Evolutionary conservation across 2,888 invertebrate species (phyloP), one percentile per base, ranked within the genome.

Genomic region (Salpingus planirostris): DNA sequence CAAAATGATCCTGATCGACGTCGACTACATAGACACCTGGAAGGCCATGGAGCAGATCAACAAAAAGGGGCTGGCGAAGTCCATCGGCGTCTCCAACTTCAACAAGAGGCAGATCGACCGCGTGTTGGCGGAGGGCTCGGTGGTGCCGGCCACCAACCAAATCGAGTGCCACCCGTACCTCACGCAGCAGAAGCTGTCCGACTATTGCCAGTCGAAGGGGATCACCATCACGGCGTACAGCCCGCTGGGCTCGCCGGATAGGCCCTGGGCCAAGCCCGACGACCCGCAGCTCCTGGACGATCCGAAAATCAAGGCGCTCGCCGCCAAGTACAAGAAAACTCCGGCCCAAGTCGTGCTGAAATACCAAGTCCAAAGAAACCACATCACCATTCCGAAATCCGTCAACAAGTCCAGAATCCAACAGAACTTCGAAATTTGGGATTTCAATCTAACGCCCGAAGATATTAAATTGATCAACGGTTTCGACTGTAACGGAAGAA

Each of bases 131-230:
- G 14, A 0, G 77, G 76, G 55, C 64, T 76, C 6, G 50, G 72
- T 69, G 1, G 73, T 80, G 7, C 74, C 65, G 0, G 68, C 69
- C 45, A 79, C 74, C 14, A 58, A 64, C 0, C 85, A 85, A 82
- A 66, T 87, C 33, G 90, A 91, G 64, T 77, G 83, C 45, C 86
- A 89, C 59, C 83, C 88, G 0, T 87, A 88, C 60, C 65, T 88
- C 33, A 79, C 70, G 38, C 86, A 90, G 57, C 68, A 65, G 22
- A 74, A 77, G 21, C 62, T 90, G 2, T 75, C 79, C 23, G 73
- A 75, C 1, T 82, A 76, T 57, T 82, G 87, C 59, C 73, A 74
- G 42, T 65, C 73, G 1, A 74, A 70, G 11, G 74, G 69, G 27
- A 76, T 91, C 29, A 64, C 66, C 4, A 59, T 90, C 2, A 87